Conservation (phyloP, 2,888 invertebrate species). For the Papilio elwesi region DNA sequence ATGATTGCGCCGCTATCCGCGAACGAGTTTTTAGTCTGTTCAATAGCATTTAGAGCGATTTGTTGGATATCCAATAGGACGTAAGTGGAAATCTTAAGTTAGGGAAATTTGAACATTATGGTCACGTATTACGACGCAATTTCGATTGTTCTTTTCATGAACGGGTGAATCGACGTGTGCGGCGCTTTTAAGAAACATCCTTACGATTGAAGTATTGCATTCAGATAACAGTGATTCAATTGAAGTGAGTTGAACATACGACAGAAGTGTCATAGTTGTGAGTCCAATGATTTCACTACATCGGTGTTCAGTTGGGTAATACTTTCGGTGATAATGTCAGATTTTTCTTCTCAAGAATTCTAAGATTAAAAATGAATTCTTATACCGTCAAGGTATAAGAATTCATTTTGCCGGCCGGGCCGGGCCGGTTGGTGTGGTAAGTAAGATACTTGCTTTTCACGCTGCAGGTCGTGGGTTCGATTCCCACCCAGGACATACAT, state of each 20-base stretch:
- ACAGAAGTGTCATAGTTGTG: background rate
- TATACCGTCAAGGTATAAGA: too few species aligned
- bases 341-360: too few species aligned
- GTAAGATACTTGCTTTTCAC: too few species aligned
- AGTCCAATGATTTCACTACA: too few species aligned
- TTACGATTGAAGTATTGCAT: background rate
- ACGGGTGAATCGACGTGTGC: constrained; percentile 5
- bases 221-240: background rate
- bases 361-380: too few species aligned
- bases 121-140: background rate
- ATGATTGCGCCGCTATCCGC: constrained; percentile 52
- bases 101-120: background rate
- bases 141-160: background rate
- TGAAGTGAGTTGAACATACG: background rate
- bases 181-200: background rate
- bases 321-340: too few species aligned
- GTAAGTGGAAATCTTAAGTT: background rate
- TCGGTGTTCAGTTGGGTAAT: too few species aligned
- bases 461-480: too few species aligned
- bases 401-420: too few species aligned
- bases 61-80: background rate
- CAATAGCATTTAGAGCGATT: constrained; percentile 21
- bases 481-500: too few species aligned
- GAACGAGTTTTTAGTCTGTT: constrained; percentile 44
- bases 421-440: too few species aligned